Conservation (phyloP, 2,113 vertebrate species). For the Dermatemys mawii region DNA sequence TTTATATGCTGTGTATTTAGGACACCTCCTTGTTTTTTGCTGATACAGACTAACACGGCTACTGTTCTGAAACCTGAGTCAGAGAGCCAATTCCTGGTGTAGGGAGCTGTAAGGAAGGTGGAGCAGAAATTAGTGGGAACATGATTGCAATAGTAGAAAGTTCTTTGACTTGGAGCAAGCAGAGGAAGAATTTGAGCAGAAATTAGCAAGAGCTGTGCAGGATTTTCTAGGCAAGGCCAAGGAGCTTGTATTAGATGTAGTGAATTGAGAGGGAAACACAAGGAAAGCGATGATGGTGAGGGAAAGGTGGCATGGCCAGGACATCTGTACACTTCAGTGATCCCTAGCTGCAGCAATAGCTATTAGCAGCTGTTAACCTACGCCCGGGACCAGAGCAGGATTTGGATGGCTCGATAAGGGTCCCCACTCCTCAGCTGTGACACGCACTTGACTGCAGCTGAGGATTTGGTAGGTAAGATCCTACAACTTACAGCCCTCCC, state of each 20-base stretch:
- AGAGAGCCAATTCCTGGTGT: neutral
- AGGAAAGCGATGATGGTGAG: neutral
- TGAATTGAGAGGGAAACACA: neutral
- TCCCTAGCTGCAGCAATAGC: neutral
- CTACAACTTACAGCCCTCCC: neutral
- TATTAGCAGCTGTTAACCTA: neutral
- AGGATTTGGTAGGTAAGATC: neutral
- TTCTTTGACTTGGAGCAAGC: neutral
- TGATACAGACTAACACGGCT: no score
- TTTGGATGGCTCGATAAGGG: neutral
- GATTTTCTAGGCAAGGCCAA: neutral
- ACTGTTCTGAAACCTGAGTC: neutral
- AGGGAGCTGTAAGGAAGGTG: neutral
- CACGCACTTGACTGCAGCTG: neutral
- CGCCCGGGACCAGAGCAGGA: neutral
- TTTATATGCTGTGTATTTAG: no score
- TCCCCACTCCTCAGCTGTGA: neutral
- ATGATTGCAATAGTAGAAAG: no score
- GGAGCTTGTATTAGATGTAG: neutral
- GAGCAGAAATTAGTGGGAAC: no score
- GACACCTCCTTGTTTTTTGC: no score
- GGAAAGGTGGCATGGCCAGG: neutral
- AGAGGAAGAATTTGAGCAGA: neutral
- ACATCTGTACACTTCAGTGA: neutral
- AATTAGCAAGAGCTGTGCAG: neutral